Conservation (phyloP, 2,113 vertebrate genomes). For the Morone saxatilis region DNA sequence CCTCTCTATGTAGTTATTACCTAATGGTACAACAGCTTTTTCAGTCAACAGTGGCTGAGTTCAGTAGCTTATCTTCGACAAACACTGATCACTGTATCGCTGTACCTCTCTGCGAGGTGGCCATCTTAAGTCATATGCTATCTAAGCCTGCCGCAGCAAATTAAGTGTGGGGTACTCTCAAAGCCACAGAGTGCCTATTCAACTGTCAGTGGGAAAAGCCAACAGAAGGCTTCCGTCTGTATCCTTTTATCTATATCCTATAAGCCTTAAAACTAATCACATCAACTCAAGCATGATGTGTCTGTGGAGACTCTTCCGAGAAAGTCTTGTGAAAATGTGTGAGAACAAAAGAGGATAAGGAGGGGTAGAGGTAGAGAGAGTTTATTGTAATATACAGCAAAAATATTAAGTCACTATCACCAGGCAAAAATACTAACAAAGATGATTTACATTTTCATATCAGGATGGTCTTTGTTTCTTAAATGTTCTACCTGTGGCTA, state of each 20-base stretch:
- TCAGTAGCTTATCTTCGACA: neutral
- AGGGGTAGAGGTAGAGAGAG: slow-evolving; percentile 16
- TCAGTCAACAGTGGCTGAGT: neutral
- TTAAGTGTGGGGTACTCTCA: slow-evolving; percentile 49
- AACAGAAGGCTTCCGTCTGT: slow-evolving; percentile 72
- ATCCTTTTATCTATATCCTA: slow-evolving; percentile 74
- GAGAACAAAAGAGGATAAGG: slow-evolving; percentile 61
- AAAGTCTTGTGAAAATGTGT: slow-evolving; percentile 40
- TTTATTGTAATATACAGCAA: neutral
- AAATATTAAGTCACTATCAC: neutral
- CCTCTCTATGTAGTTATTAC: neutral
- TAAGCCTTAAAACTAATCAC: slow-evolving; percentile 75
- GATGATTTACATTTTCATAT: neutral
- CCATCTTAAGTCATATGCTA: slow-evolving; percentile 55
- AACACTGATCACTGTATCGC: slow-evolving; percentile 20
- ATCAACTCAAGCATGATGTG: slow-evolving; percentile 65
- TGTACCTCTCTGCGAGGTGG: slow-evolving; percentile 50
- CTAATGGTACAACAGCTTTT: neutral
- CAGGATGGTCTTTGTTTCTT: neutral
- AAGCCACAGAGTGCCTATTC: slow-evolving; percentile 65
- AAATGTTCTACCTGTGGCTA: neutral
- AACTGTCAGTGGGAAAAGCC: slow-evolving; percentile 75
- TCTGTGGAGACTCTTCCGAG: slow-evolving; percentile 52
- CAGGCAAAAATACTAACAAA: neutral
- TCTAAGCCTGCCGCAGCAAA: slow-evolving; percentile 49